Evolutionary conservation across 2,888 invertebrate species (phyloP).

Genomic region (Liodrosophila aerea): DNA sequence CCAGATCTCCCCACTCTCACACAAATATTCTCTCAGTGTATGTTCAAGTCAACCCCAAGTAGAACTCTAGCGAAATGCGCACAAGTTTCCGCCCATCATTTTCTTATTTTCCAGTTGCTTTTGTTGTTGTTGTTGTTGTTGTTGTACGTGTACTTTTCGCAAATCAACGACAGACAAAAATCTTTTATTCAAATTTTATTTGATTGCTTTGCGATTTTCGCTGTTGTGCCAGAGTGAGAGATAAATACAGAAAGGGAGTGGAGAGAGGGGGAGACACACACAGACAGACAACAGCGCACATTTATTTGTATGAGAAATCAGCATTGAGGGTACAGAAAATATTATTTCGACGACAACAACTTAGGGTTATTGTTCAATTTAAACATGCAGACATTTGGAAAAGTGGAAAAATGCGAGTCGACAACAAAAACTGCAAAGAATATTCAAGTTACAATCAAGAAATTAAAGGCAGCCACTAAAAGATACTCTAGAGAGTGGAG

Average conservation of each 20-base stretch:
- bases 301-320: constrained; percentile 72
- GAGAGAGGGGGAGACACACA: constrained; percentile 9
- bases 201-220: constrained; percentile 79
- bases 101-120: constrained; percentile 41
- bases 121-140: constrained; percentile 22
- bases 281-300: constrained; percentile 30
- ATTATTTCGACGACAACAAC: constrained; percentile 76
- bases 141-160: constrained; percentile 61
- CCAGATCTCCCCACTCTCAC: background rate
- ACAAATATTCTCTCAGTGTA: constrained; percentile 4
- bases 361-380: constrained; percentile 77
- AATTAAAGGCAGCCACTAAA: too few species aligned
- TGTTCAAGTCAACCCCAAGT: constrained; percentile 19
- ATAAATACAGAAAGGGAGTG: background rate
- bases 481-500: too few species aligned
- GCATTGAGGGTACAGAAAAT: constrained; percentile 67
- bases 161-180: constrained; percentile 79
- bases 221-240: constrained; percentile 41
- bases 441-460: background rate
- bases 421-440: constrained; percentile 23
- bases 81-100: constrained; percentile 65
- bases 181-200: constrained; percentile 80
- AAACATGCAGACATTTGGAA: constrained; percentile 66
- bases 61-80: too few species aligned
- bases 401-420: constrained; percentile 46